phyloP scores from a whole-genome alignment of 2,797 vertebrate genomes.

The Ptychadena robeensis region DNA sequence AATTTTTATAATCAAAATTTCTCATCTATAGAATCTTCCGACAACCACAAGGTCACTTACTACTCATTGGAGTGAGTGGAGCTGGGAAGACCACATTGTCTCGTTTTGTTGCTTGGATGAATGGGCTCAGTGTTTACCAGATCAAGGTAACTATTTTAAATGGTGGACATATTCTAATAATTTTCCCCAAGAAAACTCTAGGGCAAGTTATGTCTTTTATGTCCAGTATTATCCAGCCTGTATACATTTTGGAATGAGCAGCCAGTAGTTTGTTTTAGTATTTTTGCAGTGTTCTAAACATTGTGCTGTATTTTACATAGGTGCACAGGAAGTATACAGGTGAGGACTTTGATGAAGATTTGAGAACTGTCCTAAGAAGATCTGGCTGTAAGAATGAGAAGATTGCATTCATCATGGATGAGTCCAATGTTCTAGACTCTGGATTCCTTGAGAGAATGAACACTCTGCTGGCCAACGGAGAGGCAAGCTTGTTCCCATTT shows the following conservation, averaged over 20 bases:
- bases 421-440: constrained; percentile 96
- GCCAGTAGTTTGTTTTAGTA: too few relatives aligned
- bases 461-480: constrained; percentile 95
- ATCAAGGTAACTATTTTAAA: constrained; percentile 84
- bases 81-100: constrained; percentile 97
- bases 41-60: constrained; percentile 95
- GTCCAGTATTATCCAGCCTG: too few relatives aligned
- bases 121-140: constrained; percentile 96
- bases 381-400: constrained; percentile 99
- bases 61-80: constrained; percentile 96
- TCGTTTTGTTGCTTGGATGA: constrained; percentile 99
- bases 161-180: too few relatives aligned
- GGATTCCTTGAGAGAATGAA: constrained; percentile 99
- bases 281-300: too few relatives aligned
- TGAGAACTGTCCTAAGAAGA: constrained; percentile 91
- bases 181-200: too few relatives aligned
- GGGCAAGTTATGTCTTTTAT: too few relatives aligned
- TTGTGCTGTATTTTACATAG: constrained; percentile 68
- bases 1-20: too few relatives aligned
- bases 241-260: too few relatives aligned
- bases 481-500: constrained; percentile 75
- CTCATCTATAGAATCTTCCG: constrained; percentile 89
- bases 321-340: constrained; percentile 98
- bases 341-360: constrained; percentile 97
- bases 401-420: constrained; percentile 99